Evolutionary conservation across 2,888 invertebrate genomes (phyloP), one percentile per base, ranked within the genome.

Genomic region (Drosophila recens): DNA sequence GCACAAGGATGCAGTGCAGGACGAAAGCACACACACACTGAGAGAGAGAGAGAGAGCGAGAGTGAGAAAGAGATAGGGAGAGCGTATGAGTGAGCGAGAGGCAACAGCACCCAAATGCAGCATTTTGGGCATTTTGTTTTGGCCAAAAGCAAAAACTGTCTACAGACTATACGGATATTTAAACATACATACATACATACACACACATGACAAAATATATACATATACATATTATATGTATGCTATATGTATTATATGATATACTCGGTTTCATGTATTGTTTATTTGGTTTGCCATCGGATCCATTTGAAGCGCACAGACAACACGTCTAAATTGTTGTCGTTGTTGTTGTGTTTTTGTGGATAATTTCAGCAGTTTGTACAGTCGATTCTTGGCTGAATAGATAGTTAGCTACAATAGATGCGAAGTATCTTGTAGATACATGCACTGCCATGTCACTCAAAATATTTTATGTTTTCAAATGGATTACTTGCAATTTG

Each of bases 91-190:
- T n/a, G n/a, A n/a, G 53, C 11, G 15, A 3, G 53, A 17, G 15
- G 4, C 2, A 30, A 43, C 15, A 43, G 34, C 58, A 58, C 48
- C 48, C 58, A 48, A 48, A 48, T 48, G 58, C 46, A 58, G 58
- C 49, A 51, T 77, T 77, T 76, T 77, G 76, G 73, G 77, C 77
- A 76, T 76, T 76, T 72, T 68, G 58, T 65, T 75, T 76, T 63
- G 63, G 62, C 45, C 57, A 57, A 46, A 45, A 36, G 59, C 66
- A 69, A 69, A 70, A 75, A 63, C 69, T 54, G 72, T 72, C 66
- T 75, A 67, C 75, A 43, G 43, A 49, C 63, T 57, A 20, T 17
- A 17, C 42, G 13, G 27, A 57, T 42, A 38, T 52, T 20, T n/a
- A 66, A 23, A 62, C 9, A 34, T 9, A 30, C 8, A 27, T 45